phyloP scores from a whole-genome alignment of 2,797 vertebrate genomes.

The Margarornis squamiger region DNA sequence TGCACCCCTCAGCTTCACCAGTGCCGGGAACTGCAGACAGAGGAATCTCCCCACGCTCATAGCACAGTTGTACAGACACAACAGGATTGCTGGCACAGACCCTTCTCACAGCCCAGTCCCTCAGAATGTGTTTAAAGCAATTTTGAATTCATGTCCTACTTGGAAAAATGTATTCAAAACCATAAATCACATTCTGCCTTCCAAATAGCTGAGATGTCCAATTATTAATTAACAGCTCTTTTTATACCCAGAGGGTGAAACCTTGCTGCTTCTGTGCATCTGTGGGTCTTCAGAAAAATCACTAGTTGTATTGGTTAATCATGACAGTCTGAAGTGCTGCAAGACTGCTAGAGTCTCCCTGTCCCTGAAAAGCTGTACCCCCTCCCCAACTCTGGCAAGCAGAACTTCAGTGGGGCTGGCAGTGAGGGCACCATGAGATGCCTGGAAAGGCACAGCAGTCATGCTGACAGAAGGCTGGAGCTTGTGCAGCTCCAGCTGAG shows the following conservation, averaged over 20 bases:
- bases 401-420: not conserved
- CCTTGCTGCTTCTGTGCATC: not conserved
- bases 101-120: not conserved
- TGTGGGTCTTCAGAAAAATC: not conserved
- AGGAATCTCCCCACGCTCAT: not conserved
- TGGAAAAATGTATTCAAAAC: not conserved
- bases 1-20: not conserved
- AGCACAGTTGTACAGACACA: not conserved
- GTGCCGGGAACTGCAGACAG: not conserved
- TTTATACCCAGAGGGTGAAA: not conserved
- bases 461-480: not conserved
- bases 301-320: not conserved
- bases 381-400: not conserved
- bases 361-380: not conserved
- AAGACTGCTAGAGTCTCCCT: not conserved
- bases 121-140: not conserved
- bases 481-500: not conserved
- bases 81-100: not conserved
- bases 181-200: not conserved
- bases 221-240: conserved; percentile 27
- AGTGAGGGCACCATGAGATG: accelerated
- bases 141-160: not conserved
- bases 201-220: not conserved
- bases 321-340: not conserved
- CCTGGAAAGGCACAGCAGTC: not conserved